phyloP scores from a whole-genome alignment of 2,797 vertebrate genomes.

The Gila robusta region DNA sequence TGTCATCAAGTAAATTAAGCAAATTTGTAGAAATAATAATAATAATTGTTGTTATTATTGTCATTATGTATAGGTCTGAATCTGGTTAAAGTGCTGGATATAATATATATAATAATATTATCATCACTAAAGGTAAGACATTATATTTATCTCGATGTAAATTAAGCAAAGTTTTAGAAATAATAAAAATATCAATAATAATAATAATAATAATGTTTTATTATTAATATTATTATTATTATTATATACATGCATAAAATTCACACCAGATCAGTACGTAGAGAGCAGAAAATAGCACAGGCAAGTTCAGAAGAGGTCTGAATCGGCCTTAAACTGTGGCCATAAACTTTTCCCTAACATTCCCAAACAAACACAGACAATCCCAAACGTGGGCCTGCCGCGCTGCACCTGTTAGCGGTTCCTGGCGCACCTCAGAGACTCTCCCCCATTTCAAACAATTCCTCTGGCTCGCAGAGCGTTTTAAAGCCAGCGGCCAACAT shows the following conservation, averaged over 20 bases:
- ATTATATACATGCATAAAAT: not conserved
- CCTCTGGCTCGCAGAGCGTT: slow-evolving; percentile 13
- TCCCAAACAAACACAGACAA: slow-evolving; percentile 37
- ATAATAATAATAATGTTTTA: not conserved
- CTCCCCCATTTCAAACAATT: slow-evolving; percentile 41
- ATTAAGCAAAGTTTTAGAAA: not conserved
- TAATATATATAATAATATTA: not conserved
- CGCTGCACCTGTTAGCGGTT: slow-evolving; percentile 44
- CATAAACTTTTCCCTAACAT: slow-evolving; percentile 21
- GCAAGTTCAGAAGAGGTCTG: slow-evolving; percentile 3
- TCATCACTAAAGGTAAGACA: not conserved
- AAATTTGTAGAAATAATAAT: not conserved
- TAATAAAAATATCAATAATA: not conserved
- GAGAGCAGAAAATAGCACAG: not conserved
- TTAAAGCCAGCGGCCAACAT: slow-evolving; percentile 35
- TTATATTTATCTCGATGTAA: not conserved
- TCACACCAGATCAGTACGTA: not conserved
- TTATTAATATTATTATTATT: no score
- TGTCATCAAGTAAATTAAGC: not conserved
- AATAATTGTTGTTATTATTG: no score
- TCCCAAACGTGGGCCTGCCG: slow-evolving; percentile 18
- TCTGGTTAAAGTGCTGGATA: not conserved
- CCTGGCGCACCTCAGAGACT: slow-evolving; percentile 29
- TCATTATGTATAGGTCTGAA: not conserved
- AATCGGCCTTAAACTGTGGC: not conserved